Conservation (phyloP, 2,888 invertebrate species). For the Plutella xylostella region DNA sequence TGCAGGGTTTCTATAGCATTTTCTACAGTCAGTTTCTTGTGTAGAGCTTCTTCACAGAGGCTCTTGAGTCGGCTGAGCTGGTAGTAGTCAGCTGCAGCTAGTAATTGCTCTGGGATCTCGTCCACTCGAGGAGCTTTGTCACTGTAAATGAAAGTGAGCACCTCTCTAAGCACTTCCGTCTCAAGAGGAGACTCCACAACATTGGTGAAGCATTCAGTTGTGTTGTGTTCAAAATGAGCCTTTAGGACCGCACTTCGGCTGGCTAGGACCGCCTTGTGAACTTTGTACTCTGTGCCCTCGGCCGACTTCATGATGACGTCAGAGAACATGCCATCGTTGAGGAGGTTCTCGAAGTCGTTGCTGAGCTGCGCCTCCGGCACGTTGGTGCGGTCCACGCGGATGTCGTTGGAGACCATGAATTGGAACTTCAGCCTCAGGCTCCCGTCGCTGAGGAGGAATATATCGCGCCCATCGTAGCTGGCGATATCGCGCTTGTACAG, state of each 20-base stretch:
- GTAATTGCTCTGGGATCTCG: conserved; percentile 51
- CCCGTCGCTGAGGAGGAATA: conserved; percentile 46
- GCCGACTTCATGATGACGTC: conserved; percentile 54
- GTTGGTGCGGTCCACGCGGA: conserved; percentile 40
- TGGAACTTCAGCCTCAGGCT: conserved; percentile 52
- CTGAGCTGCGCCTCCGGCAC: conserved; percentile 45
- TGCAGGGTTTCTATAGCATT: conserved; percentile 57
- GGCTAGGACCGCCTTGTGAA: conserved; percentile 55
- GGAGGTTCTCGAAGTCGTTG: conserved; percentile 49
- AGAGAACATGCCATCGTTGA: conserved; percentile 47
- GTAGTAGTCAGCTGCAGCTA: conserved; percentile 59
- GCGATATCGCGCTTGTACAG: conserved; percentile 49
- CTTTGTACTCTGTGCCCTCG: conserved; percentile 47
- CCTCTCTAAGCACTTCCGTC: conserved; percentile 48
- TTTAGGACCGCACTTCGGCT: conserved; percentile 53
- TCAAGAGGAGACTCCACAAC: conserved; percentile 48
- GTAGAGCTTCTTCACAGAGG: conserved; percentile 53
- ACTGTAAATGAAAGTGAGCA: conserved; percentile 52
- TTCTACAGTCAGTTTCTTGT: conserved; percentile 52
- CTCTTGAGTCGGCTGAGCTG: conserved; percentile 50
- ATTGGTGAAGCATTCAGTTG: conserved; percentile 49
- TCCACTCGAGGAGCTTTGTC: conserved; percentile 55
- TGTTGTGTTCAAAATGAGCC: conserved; percentile 59
- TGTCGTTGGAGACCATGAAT: conserved; percentile 53
- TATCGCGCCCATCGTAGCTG: conserved; percentile 41